A percentile compares a stretch with the other conserved stretches of the same genome.
Evolutionary conservation across 1,140 invertebrate species (phyloP).

Genomic region (Pachypeltis micranthus): DNA sequence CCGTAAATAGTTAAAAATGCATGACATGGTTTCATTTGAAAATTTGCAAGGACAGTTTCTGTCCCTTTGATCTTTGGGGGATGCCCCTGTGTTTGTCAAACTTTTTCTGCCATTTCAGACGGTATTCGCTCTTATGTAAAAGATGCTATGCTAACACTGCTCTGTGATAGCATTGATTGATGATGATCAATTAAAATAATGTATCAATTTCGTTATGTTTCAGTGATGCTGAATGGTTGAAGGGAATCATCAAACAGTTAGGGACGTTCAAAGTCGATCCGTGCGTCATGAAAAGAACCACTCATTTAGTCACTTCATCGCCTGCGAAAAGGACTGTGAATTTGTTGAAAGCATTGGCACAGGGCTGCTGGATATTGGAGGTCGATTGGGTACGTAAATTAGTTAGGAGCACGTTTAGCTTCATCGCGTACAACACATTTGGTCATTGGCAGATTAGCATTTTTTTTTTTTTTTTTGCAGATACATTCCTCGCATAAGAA

Average conservation of each 20-base stretch:
- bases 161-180: no score
- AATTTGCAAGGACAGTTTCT: no score
- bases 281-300: conserved; percentile 38
- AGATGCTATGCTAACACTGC: no score
- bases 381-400: conserved; percentile 42
- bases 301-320: conserved; percentile 40
- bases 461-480: conserved; percentile 30
- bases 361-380: conserved; percentile 43
- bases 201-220: conserved; percentile 18
- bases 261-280: conserved; percentile 38
- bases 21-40: no score
- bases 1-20: no score
- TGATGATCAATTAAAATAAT: no score
- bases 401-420: no score
- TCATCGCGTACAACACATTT: background rate
- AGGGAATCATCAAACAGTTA: conserved; percentile 34
- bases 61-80: no score
- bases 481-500: conserved; percentile 36
- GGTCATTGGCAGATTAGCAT: conserved; percentile 9
- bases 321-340: conserved; percentile 40
- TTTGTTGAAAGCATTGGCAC: conserved; percentile 39
- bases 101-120: no score
- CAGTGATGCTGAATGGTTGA: conserved; percentile 22
- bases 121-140: no score
- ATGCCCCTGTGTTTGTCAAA: no score